phyloP scores from a whole-genome alignment of 2,888 invertebrate species.

The Tetheella fluctuosa region DNA sequence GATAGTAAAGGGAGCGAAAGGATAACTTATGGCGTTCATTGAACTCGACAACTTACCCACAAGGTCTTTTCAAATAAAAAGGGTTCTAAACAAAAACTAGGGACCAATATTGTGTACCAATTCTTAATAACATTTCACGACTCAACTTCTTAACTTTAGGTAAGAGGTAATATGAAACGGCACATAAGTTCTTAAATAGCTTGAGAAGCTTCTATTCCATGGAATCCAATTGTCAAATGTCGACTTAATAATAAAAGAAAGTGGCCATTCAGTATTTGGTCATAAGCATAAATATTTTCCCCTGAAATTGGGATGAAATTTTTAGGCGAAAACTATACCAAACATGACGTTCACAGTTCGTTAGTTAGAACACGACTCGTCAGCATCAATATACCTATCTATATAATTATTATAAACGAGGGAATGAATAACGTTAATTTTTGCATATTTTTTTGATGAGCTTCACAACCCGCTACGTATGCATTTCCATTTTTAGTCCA shows the following conservation, averaged over 20 bases:
- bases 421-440: not conserved
- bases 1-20: constrained; percentile 34
- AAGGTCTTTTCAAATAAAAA: not conserved
- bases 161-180: too few relatives aligned
- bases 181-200: not conserved
- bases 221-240: too few relatives aligned
- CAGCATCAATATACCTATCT: not conserved
- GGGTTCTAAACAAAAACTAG: not conserved
- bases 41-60: constrained; percentile 22
- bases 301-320: too few relatives aligned
- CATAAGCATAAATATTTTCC: too few relatives aligned
- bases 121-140: not conserved
- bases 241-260: too few relatives aligned
- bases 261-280: too few relatives aligned
- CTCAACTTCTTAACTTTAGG: too few relatives aligned
- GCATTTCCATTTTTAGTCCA: not conserved
- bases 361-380: not conserved
- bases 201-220: not conserved
- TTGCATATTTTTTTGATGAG: not conserved
- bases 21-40: constrained; percentile 38
- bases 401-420: not conserved
- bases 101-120: not conserved
- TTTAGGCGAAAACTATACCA: too few relatives aligned
- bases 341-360: too few relatives aligned
- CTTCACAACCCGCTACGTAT: not conserved